Evolutionary conservation across 2,113 vertebrate genomes (phyloP), one percentile per base, ranked within the genome.

Genomic region (Chroicocephalus ridibundus): DNA sequence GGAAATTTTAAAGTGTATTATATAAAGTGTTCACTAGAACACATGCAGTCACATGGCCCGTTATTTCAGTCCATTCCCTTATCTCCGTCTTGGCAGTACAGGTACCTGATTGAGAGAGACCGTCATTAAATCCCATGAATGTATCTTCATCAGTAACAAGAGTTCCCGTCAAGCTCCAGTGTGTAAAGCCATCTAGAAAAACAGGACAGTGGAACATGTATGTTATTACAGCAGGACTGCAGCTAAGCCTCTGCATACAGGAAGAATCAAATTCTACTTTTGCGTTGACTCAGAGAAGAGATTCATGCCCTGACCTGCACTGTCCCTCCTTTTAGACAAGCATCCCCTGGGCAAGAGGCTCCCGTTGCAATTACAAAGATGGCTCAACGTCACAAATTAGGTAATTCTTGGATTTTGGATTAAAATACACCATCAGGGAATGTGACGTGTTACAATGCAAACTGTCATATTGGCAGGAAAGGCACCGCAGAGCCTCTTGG

Each of bases 61-160:
- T 7, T 42, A 9, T 8, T 83, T 38, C 78, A 82, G 46, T 9
- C 34, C 34, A 8, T 42, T 32, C 31, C 27, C 49, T 49, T 27
- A 15, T 21, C 51, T 68, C 26, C 72, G n/a, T 22, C 31, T 78
- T 17, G 49, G 54, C 62, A 42, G 42, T 26, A 3, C 54, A 51
- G 18, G 40, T 97, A 99, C 99, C 99, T 98, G 99, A 99, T 79
- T 99, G 99, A 65, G 98, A 99, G 51, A 98, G 98, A 14, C 99
- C 99, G 16, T 99, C 99, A 3, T 98, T 98, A 95, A 99, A 99
- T 31, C 99, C 99, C 98, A 99, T 98, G 95, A 99, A 99, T 4
- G 98, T 98, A 80, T 99, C 99, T 90, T 99, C 98, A 76, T 98
- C 98, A 15, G 98, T 96, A 66, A 98, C 98, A 2, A 98, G 98